Percentiles rank a stretch among this genome's conserved stretches.
phyloP scores from a whole-genome alignment of 2,113 vertebrate species.

The Brachirus orientalis region DNA sequence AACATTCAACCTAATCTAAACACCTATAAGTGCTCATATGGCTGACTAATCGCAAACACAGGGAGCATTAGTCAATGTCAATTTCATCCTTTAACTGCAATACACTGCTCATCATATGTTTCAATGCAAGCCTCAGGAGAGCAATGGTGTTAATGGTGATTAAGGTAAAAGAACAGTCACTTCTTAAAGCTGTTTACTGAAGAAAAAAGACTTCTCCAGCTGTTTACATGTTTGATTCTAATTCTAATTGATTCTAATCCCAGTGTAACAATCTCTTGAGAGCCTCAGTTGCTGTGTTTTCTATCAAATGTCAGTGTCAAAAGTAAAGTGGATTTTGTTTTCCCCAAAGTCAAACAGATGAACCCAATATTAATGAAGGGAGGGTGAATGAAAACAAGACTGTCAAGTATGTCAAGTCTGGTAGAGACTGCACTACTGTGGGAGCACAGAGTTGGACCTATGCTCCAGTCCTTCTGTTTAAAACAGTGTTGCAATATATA shows the following conservation, averaged over 20 bases:
- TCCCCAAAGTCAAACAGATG: too few species aligned
- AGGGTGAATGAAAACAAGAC: neutral
- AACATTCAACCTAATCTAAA: slow-evolving; percentile 52
- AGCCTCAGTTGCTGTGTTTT: too few species aligned
- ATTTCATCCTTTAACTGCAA: slow-evolving; percentile 32
- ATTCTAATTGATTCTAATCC: too few species aligned
- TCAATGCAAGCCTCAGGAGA: slow-evolving; percentile 13
- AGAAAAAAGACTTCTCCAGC: neutral
- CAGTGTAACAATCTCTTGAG: too few species aligned
- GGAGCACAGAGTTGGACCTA: too few species aligned
- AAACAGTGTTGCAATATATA: too few species aligned
- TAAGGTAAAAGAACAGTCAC: neutral
- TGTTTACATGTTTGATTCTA: neutral
- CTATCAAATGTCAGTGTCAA: neutral
- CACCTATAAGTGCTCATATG: slow-evolving; percentile 42
- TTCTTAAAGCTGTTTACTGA: slow-evolving; percentile 4
- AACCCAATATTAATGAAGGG: neutral
- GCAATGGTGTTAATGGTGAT: neutral
- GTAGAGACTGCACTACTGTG: too few species aligned
- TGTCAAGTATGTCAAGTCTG: too few species aligned
- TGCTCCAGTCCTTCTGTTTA: too few species aligned
- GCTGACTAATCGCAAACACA: slow-evolving; percentile 34
- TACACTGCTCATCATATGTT: slow-evolving; percentile 4
- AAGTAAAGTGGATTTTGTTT: neutral
- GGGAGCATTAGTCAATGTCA: slow-evolving; percentile 47